These are phyloP conservation scores for Chelonus formosanus DNA, from an alignment of 2,888 invertebrate genomes.

Conservation along the genomic window DNA sequence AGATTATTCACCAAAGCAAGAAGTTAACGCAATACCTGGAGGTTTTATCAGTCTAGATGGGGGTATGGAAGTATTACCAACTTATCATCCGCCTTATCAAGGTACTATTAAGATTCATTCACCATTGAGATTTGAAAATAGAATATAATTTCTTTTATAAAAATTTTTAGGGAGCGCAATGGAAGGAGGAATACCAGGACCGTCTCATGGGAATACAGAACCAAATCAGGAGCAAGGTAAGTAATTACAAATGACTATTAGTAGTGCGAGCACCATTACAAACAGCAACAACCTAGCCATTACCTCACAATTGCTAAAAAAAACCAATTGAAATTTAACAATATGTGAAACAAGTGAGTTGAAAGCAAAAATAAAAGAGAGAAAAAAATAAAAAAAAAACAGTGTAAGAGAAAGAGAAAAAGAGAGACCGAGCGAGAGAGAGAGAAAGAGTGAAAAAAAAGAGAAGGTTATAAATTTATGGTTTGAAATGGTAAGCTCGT, in stretches of 20 bases:
- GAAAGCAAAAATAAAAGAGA: conserved; percentile 35
- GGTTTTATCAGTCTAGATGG: conserved; percentile 63
- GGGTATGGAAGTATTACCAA: conserved; percentile 63
- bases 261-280: conserved; percentile 66
- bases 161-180: conserved; percentile 54
- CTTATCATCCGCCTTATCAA: conserved; percentile 61
- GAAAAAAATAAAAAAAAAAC: conserved; percentile 10
- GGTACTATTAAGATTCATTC: conserved; percentile 47
- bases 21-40: conserved; percentile 61
- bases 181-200: conserved; percentile 62
- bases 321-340: conserved; percentile 49
- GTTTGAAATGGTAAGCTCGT: conserved; percentile 66
- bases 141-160: too few relatives aligned
- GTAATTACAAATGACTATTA: conserved; percentile 48
- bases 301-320: conserved; percentile 56
- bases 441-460: conserved; percentile 16
- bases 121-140: background rate
- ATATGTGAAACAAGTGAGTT: conserved; percentile 35
- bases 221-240: conserved; percentile 64
- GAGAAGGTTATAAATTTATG: conserved; percentile 48
- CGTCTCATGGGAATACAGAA: conserved; percentile 60
- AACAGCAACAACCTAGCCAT: conserved; percentile 66
- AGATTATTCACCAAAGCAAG: conserved; percentile 66
- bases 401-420: conserved; percentile 23
- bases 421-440: conserved; percentile 3